Evolutionary conservation across 1,140 invertebrate genomes (phyloP).

Genomic region (Mya arenaria): DNA sequence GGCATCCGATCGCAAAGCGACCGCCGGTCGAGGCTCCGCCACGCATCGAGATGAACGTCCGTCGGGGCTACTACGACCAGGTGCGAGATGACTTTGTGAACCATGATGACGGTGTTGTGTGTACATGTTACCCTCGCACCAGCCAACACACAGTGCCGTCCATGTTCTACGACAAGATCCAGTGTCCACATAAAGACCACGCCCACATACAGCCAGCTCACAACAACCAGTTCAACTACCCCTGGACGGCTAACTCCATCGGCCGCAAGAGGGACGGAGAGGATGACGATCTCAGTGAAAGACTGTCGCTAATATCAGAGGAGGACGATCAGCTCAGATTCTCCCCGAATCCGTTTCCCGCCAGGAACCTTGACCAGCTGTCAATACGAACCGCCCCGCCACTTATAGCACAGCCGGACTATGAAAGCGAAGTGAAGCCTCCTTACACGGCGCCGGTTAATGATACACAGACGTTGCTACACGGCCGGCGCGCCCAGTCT

Average conservation of each 20-base stretch:
- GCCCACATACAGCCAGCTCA: constrained; percentile 49
- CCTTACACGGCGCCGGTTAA: constrained; percentile 48
- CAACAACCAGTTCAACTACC: constrained; percentile 47
- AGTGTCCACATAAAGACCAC: constrained; percentile 29
- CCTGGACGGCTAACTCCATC: constrained; percentile 48
- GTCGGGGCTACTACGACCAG: constrained; percentile 9
- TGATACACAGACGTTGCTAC: constrained; percentile 3
- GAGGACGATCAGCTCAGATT: constrained; percentile 48
- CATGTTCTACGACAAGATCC: constrained; percentile 53
- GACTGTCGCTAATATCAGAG: constrained; percentile 44
- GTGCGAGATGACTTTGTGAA: neutral
- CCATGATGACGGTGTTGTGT: constrained; percentile 20
- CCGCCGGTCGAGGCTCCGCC: constrained; percentile 17
- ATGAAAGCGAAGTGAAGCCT: neutral
- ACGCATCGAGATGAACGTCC: constrained; percentile 13
- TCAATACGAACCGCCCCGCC: constrained; percentile 48
- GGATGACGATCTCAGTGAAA: constrained; percentile 43
- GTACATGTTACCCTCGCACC: constrained; percentile 37
- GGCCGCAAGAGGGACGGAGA: constrained; percentile 3
- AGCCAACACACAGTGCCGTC: constrained; percentile 46
- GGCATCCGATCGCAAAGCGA: constrained; percentile 28
- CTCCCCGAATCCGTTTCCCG: constrained; percentile 25
- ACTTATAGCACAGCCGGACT: constrained; percentile 3
- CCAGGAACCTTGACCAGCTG: constrained; percentile 24
- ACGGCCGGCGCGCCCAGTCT: constrained; percentile 28